Conservation (phyloP, 2,797 vertebrate genomes). For the Sciaenops ocellatus region DNA sequence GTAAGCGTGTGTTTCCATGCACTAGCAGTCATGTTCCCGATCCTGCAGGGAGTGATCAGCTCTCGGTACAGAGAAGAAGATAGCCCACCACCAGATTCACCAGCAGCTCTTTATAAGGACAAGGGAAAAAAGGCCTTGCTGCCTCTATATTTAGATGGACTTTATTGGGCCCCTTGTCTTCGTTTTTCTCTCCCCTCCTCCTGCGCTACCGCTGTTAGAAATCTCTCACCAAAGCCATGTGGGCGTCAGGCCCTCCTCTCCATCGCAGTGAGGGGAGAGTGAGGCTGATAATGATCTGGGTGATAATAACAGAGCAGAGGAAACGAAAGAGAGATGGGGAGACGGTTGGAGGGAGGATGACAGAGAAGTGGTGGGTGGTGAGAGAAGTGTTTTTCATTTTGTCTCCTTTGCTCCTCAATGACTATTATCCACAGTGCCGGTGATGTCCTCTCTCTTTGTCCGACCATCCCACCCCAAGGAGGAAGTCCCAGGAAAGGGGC, state of each 20-base stretch:
- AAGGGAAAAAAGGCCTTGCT: constrained; percentile 76
- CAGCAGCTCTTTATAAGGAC: constrained; percentile 88
- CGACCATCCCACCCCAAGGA: not conserved
- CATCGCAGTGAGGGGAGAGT: constrained; percentile 61
- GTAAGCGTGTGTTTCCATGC: constrained; percentile 60
- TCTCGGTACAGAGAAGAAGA: constrained; percentile 62
- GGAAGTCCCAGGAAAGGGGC: constrained; percentile 2
- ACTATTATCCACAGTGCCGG: constrained; percentile 50
- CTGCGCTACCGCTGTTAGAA: constrained; percentile 69
- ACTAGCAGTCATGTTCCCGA: constrained; percentile 65
- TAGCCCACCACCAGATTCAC: constrained; percentile 72
- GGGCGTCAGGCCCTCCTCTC: constrained; percentile 75
- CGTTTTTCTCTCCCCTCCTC: constrained; percentile 49
- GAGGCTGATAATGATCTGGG: constrained; percentile 77
- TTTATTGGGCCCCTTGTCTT: constrained; percentile 84
- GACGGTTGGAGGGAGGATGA: constrained; percentile 55
- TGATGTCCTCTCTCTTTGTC: constrained; percentile 35
- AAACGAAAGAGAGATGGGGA: constrained; percentile 62
- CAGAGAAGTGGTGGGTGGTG: constrained; percentile 68
- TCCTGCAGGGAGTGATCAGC: constrained; percentile 75
- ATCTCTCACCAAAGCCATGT: constrained; percentile 80
- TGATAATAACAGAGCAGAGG: constrained; percentile 81
- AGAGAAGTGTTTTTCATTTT: constrained; percentile 56
- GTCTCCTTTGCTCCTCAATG: constrained; percentile 39
- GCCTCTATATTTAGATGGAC: constrained; percentile 86